These are phyloP conservation scores for Temnothorax ravouxi DNA, from an alignment of 2,888 invertebrate genomes.

Conservation along the genomic window DNA sequence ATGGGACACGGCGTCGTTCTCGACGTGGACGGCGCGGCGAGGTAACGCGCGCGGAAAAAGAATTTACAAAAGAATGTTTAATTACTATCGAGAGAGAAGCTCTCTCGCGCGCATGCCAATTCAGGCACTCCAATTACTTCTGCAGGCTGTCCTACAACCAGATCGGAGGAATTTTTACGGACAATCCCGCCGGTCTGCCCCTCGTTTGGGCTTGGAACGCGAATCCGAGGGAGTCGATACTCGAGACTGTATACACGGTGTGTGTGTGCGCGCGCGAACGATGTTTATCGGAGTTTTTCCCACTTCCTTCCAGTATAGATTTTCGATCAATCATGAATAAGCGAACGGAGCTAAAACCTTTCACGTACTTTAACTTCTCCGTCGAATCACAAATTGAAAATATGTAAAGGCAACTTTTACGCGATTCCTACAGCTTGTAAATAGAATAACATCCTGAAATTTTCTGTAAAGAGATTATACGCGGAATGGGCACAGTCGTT, in stretches of 20 bases:
- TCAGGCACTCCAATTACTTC: constrained; percentile 69
- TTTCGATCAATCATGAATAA: constrained; percentile 47
- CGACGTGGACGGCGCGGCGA: constrained; percentile 72
- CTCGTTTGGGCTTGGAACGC: constrained; percentile 76
- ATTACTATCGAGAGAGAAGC: constrained; percentile 62
- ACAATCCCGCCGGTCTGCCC: constrained; percentile 72
- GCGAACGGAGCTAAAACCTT: constrained; percentile 21
- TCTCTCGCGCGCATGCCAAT: constrained; percentile 36
- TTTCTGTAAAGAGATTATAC: background rate
- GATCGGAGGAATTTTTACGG: constrained; percentile 77
- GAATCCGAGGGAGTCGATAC: constrained; percentile 58
- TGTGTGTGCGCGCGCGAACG: constrained; percentile 18
- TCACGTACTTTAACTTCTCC: constrained; percentile 20
- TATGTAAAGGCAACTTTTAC: constrained; percentile 1
- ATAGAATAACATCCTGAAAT: background rate
- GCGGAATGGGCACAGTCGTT: background rate
- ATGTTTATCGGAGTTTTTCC: constrained; percentile 5
- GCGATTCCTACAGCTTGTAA: background rate
- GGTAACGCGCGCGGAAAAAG: constrained; percentile 69
- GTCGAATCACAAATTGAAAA: constrained; percentile 1
- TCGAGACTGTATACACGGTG: constrained; percentile 69
- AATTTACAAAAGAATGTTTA: constrained; percentile 72
- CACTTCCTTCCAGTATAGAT: constrained; percentile 14
- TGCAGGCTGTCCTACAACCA: constrained; percentile 80
- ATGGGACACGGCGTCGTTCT: constrained; percentile 79